Percentiles rank a stretch among this genome's conserved stretches.
phyloP scores from a whole-genome alignment of 1,140 invertebrate species.

The Anastrepha ludens region DNA sequence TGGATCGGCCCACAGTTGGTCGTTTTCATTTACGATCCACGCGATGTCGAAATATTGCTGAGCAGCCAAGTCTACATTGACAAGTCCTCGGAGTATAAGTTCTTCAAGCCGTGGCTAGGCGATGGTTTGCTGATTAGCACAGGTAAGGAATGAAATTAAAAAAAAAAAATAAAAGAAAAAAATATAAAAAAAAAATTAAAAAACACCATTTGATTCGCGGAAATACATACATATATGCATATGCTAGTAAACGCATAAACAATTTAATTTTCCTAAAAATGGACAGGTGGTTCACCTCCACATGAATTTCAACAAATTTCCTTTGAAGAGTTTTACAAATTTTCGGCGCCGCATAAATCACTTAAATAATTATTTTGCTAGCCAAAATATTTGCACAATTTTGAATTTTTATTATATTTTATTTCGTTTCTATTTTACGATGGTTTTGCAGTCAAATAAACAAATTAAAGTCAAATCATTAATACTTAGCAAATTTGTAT shows the following conservation, averaged over 20 bases:
- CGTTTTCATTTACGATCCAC: constrained; percentile 83
- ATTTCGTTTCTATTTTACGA: neutral
- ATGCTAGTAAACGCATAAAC: neutral
- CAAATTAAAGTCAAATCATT: constrained; percentile 31
- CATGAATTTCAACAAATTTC: neutral
- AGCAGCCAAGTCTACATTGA: constrained; percentile 85
- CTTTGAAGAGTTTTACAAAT: constrained; percentile 13
- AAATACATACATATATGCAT: neutral
- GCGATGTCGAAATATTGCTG: constrained; percentile 83
- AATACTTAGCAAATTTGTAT: neutral
- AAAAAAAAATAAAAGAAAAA: neutral
- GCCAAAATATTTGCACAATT: constrained; percentile 18
- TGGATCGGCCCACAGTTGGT: constrained; percentile 85
- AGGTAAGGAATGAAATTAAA: constrained; percentile 75
- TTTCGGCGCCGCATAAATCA: constrained; percentile 29
- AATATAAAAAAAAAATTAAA: neutral
- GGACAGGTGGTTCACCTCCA: constrained; percentile 1
- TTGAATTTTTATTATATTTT: neutral
- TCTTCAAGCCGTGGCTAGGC: constrained; percentile 85
- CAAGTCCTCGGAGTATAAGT: constrained; percentile 82
- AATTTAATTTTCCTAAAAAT: neutral
- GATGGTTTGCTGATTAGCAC: constrained; percentile 84
- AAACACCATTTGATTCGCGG: neutral
- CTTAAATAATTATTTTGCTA: constrained; percentile 7
- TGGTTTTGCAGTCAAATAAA: constrained; percentile 14